phyloP scores from a whole-genome alignment of 92 coral and sea anemone species.

The Palythoa caribaeorum region DNA sequence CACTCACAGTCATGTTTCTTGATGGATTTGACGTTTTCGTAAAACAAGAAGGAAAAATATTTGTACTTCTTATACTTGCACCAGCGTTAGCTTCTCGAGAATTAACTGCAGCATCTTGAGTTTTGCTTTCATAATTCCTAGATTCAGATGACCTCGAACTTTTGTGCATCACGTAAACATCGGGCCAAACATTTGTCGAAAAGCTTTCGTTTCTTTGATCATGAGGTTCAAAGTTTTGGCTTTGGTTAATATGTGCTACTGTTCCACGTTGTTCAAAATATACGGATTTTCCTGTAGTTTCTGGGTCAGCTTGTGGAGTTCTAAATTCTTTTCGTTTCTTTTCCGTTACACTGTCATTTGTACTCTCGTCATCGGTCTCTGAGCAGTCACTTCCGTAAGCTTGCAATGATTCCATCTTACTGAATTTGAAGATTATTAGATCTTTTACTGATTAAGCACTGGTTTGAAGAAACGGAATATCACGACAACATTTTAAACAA shows the following conservation, averaged over 20 bases:
- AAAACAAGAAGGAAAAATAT: not conserved
- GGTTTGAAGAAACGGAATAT: too few relatives aligned
- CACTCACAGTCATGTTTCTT: not conserved
- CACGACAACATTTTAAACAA: not conserved
- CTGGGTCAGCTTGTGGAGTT: not conserved
- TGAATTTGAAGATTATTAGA: too few relatives aligned
- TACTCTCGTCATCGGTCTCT: not conserved
- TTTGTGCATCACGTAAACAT: not conserved
- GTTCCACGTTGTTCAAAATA: not conserved
- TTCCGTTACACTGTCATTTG: too few relatives aligned
- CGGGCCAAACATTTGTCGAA: not conserved
- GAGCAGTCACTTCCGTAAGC: constrained; percentile 7
- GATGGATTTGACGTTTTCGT: not conserved
- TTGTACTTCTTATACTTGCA: not conserved
- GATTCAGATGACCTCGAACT: not conserved
- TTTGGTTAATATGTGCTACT: not conserved
- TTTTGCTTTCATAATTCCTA: not conserved
- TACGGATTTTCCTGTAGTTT: not conserved
- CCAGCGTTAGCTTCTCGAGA: not conserved
- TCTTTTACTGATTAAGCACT: too few relatives aligned
- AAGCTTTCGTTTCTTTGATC: not conserved
- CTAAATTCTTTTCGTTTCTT: not conserved
- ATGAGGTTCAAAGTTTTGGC: too few relatives aligned
- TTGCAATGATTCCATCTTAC: constrained; percentile 10
- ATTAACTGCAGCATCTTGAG: not conserved